A percentile compares a stretch with the other conserved stretches of the same genome.
phyloP scores from a whole-genome alignment of 2,113 vertebrate genomes.

The Noturus placidus region DNA sequence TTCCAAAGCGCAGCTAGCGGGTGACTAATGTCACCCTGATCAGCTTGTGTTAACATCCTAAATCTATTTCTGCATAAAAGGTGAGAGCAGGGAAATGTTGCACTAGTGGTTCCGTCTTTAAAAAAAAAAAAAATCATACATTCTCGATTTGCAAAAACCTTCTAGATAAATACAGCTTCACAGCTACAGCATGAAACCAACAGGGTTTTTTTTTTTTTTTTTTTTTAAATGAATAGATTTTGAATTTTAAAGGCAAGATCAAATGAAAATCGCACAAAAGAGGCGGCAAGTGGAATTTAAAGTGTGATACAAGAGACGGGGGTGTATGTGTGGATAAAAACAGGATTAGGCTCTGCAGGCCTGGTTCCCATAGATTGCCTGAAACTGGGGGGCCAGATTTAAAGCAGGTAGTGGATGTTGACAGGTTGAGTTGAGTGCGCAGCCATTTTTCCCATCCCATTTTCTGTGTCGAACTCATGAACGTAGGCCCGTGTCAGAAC shows the following conservation, averaged over 20 bases:
- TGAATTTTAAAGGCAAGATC: slow-evolving; percentile 80
- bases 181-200: slow-evolving; percentile 69
- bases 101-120: slow-evolving; percentile 55
- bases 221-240: slow-evolving; percentile 72
- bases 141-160: slow-evolving; percentile 71
- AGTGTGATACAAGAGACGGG: slow-evolving; percentile 79
- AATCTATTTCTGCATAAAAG: slow-evolving; percentile 69
- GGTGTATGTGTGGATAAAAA: slow-evolving; percentile 70
- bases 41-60: slow-evolving; percentile 76
- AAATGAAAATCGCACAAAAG: slow-evolving; percentile 82
- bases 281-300: slow-evolving; percentile 79
- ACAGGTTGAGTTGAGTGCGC: slow-evolving; percentile 70
- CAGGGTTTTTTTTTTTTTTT: slow-evolving; percentile 4
- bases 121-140: slow-evolving; percentile 60
- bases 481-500: slow-evolving; percentile 75
- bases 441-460: slow-evolving; percentile 64
- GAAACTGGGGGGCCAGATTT: slow-evolving; percentile 76
- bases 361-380: slow-evolving; percentile 82
- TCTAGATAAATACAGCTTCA: slow-evolving; percentile 71
- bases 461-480: slow-evolving; percentile 72
- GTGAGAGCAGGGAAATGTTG: slow-evolving; percentile 65
- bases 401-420: slow-evolving; percentile 78
- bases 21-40: slow-evolving; percentile 67
- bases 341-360: slow-evolving; percentile 80
- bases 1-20: slow-evolving; percentile 47